Evolutionary conservation across 53 echinoderm and acorn worm genomes (phyloP).

Genomic region (Actinopyga echinites): DNA sequence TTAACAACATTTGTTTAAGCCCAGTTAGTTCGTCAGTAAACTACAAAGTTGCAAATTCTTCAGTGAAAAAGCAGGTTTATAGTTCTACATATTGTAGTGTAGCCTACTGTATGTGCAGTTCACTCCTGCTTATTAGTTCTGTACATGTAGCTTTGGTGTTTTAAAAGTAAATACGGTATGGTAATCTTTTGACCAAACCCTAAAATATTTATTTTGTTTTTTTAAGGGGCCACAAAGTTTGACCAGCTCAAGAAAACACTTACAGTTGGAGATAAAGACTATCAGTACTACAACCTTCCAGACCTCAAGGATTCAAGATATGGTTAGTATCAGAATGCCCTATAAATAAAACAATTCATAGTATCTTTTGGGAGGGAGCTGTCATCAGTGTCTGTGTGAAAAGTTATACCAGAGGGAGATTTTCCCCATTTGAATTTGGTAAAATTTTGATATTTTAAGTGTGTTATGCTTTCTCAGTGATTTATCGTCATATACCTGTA

Average conservation of each 20-base stretch:
- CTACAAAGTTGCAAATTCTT: too few species aligned
- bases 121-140: not conserved
- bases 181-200: not conserved
- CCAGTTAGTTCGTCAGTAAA: too few species aligned
- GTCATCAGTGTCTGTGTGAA: not conserved
- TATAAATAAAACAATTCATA: not conserved
- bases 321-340: conserved; percentile 52
- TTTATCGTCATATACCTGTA: too few species aligned
- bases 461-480: too few species aligned
- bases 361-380: not conserved
- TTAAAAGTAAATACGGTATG: too few species aligned
- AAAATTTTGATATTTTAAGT: too few species aligned
- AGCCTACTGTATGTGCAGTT: not conserved
- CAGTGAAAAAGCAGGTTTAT: not conserved
- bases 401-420: too few species aligned
- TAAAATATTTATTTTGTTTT: not conserved
- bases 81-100: not conserved
- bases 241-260: conserved; percentile 62
- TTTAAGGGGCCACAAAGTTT: conserved; percentile 63
- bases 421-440: too few species aligned
- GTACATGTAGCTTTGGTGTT: too few species aligned
- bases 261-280: conserved; percentile 56
- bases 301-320: conserved; percentile 86
- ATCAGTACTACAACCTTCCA: conserved; percentile 85
- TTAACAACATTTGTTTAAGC: too few species aligned